Conservation (phyloP, 2,888 invertebrate species). For the Limnephilus lunatus region DNA sequence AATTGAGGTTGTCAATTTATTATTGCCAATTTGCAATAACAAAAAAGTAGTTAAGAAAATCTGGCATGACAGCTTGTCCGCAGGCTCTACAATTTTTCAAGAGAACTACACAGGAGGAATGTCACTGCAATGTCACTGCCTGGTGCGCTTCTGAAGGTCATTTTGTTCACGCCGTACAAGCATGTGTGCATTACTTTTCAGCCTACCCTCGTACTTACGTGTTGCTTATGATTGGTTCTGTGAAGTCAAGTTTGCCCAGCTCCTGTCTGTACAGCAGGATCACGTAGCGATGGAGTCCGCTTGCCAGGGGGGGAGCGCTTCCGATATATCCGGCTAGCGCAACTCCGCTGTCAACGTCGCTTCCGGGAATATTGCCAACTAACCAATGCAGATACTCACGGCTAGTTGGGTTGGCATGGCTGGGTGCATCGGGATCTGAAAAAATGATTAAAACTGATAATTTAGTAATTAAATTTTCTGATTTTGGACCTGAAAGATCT, state of each 20-base stretch:
- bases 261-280: constrained; percentile 86
- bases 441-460: background rate
- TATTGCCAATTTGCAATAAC: too few species aligned
- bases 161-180: too few species aligned
- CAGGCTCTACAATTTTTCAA: too few species aligned
- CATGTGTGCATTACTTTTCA: too few species aligned
- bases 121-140: too few species aligned
- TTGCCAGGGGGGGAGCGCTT: constrained; percentile 88
- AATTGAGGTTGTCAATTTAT: too few species aligned
- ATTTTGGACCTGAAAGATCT: background rate
- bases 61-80: too few species aligned
- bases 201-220: too few species aligned
- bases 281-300: constrained; percentile 88
- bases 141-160: too few species aligned
- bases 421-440: constrained; percentile 93
- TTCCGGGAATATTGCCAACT: constrained; percentile 90
- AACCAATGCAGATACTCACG: constrained; percentile 96
- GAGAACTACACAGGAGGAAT: too few species aligned
- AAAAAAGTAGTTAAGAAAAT: too few species aligned
- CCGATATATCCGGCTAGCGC: constrained; percentile 87
- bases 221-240: constrained; percentile 77
- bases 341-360: constrained; percentile 83
- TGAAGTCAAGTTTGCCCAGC: constrained; percentile 77
- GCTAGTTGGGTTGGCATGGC: constrained; percentile 84
- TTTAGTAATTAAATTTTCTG: background rate